These are phyloP conservation scores for Clamator glandarius DNA, from an alignment of 2,797 vertebrate species.

Conservation along the genomic window DNA sequence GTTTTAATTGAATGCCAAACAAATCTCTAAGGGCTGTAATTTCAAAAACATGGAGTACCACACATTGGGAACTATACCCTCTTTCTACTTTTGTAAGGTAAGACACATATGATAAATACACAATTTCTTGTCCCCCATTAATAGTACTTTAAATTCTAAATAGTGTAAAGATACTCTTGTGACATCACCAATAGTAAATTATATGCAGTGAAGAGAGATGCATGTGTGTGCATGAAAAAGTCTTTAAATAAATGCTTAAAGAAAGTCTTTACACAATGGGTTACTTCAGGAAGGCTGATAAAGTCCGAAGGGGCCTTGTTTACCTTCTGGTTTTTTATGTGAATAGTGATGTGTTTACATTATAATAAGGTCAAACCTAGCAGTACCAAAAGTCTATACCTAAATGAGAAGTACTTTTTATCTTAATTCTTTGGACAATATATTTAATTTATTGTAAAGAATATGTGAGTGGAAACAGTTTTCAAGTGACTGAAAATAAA, in stretches of 20 bases:
- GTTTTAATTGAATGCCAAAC: slow-evolving; percentile 70
- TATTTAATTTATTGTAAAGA: neutral
- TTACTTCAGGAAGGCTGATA: neutral
- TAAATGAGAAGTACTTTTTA: neutral
- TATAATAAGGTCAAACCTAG: neutral
- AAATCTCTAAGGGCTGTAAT: slow-evolving; percentile 41
- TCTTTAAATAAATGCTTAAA: neutral
- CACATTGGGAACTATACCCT: neutral
- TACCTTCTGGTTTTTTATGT: neutral
- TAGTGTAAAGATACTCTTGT: neutral
- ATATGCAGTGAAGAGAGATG: neutral
- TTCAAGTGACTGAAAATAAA: neutral
- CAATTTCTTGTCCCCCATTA: neutral
- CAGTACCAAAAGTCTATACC: neutral
- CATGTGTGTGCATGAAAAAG: neutral
- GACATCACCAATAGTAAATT: neutral
- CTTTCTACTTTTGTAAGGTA: slow-evolving; percentile 19
- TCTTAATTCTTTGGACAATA: neutral
- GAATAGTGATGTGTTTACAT: neutral
- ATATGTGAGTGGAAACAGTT: neutral
- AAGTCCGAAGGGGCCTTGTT: neutral
- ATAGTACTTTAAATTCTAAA: neutral
- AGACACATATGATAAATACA: neutral
- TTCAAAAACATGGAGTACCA: slow-evolving; percentile 54
- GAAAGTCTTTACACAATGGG: neutral